phyloP scores from a whole-genome alignment of 2,113 vertebrate species.

The Lasiurus borealis region DNA sequence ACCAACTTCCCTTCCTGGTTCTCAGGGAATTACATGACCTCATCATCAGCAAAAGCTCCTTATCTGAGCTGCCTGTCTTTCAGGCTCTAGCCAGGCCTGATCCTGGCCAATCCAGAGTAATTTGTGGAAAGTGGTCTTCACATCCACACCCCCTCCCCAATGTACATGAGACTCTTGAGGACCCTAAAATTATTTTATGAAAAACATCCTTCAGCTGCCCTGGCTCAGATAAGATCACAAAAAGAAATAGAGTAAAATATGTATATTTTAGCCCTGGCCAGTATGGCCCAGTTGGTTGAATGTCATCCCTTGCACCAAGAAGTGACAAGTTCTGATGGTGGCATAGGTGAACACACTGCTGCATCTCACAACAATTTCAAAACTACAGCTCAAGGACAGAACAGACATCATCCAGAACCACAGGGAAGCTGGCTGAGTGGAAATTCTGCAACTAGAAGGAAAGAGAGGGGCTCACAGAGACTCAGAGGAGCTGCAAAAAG shows the following conservation, averaged over 20 bases:
- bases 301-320: too few species aligned
- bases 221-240: not conserved
- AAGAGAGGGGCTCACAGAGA: too few species aligned
- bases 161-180: not conserved
- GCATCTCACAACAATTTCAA: too few species aligned
- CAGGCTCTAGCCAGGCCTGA: not conserved
- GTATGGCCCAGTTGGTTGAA: not conserved
- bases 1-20: not conserved
- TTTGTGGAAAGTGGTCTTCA: not conserved
- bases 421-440: too few species aligned
- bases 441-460: too few species aligned
- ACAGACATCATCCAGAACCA: too few species aligned
- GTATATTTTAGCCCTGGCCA: not conserved
- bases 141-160: not conserved
- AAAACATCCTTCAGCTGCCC: not conserved
- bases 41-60: not conserved
- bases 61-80: not conserved
- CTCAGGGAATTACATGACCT: not conserved
- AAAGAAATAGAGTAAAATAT: not conserved
- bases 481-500: too few species aligned
- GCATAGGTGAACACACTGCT: too few species aligned
- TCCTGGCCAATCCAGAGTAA: not conserved
- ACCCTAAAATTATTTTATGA: not conserved
- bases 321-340: too few species aligned
- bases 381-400: too few species aligned